Evolutionary conservation across 2,888 invertebrate species (phyloP), one percentile per base, ranked within the genome.

Genomic region (Pardosa pseudoannulata): DNA sequence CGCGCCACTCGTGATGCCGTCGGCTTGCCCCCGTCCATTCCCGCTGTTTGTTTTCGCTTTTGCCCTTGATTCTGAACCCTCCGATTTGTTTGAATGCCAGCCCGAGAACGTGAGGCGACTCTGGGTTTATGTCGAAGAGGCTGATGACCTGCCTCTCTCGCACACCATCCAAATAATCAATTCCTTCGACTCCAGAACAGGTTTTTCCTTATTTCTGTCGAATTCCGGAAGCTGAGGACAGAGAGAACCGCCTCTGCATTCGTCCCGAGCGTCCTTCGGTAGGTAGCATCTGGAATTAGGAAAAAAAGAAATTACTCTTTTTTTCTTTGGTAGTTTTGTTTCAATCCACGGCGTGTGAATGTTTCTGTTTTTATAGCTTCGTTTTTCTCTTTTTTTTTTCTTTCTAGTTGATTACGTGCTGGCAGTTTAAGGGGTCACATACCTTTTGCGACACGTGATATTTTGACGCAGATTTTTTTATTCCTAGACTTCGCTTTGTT

Each of bases 61-160:
- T 68, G 56, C 29, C 31, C 62, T 78, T 79, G 78, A 70, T 67
- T 36, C 28, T 36, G 11, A 2, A 46, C n/a, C 16, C 56, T 56
- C 71, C 68, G 41, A 74, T 36, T 36, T 71, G 41, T 46, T 71
- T 79, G 64, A 46, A 46, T 9, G 46, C 16, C n/a, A n/a, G 46
- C 16, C n/a, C n/a, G 16, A 46, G 39, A 19, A 78, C 78, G 71
- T 79, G 79, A 71, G 71, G 39, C 23, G 64, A 71, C 41, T 71
- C 13, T n/a, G 36, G 39, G 27, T 46, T 62, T 16, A 23, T 32
- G 13, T 67, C 19, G 16, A 39, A 23, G 56, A 81, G 81, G 81
- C 41, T 81, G 68, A 68, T 81, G 81, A 81, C 81, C 81, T 68
- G 39, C 13, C 46, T 50, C n/a, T n/a, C n/a, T n/a, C n/a, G n/a